Evolutionary conservation across 1,140 invertebrate species (phyloP), one percentile per base, ranked within the genome.

Genomic region (Reticulitermes speratus): DNA sequence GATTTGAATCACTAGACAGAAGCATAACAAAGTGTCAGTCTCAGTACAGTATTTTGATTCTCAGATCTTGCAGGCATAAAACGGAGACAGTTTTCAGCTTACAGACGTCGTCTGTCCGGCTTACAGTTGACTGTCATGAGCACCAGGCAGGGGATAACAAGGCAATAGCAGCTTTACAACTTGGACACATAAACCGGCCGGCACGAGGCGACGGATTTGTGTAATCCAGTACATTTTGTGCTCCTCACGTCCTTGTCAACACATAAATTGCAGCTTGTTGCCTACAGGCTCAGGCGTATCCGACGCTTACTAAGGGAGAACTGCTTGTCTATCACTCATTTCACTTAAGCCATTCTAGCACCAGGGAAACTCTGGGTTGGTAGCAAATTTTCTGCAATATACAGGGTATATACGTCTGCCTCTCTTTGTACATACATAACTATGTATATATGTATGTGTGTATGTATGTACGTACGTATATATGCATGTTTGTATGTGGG

Each of bases 221-320:
- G n/a, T 75, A 75, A 75, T 75, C 65, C 25, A 25, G 65, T 25
- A 75, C 65, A 75, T 30, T 30, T 75, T 25, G 9, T 11, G 65
- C 14, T 7, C n/a, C 65, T 75, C 65, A 75, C 65, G 65, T 75
- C 65, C 25, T 30, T 30, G 65, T 75, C 65, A 75, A 75, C 65
- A 75, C 65, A 75, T 75, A 75, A 75, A 75, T 25, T 75, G 65
- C 65, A 75, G 65, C 65, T 75, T 30, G 65, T 75, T 75, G 65
- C 65, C 65, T n/a, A 25, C n/a, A 30, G 65, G 2, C 8, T 75
- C 25, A 55, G 14, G 52, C 14, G 52, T 55, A 48, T 16, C 48
- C 48, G 7, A 9, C 9, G 11, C 19, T 55, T 16, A 16, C 52
- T 55, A 12, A 55, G 14, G 52, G 3, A 5, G 19, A 6, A 12